Evolutionary conservation across 2,113 vertebrate species (phyloP).

Genomic region (Marmota flaviventris): DNA sequence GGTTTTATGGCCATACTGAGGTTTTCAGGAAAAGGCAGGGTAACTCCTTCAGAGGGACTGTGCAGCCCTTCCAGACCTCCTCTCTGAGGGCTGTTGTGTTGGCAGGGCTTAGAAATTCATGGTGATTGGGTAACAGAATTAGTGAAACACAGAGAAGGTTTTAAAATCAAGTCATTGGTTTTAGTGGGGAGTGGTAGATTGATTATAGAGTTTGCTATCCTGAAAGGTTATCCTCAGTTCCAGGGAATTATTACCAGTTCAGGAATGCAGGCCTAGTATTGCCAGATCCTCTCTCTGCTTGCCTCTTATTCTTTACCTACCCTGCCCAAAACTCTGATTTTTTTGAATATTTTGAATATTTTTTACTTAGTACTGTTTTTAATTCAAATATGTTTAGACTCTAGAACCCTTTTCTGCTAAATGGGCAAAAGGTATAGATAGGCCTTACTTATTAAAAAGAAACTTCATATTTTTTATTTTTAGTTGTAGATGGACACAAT

Average conservation of each 20-base stretch:
- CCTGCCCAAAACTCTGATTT: neutral
- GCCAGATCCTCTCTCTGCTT: neutral
- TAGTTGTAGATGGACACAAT: too few relatives aligned
- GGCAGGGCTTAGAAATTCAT: neutral
- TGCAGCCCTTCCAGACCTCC: neutral
- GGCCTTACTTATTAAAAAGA: neutral
- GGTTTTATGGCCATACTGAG: neutral
- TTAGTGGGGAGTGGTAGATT: neutral
- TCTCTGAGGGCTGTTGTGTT: neutral
- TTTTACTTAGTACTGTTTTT: slow-evolving; percentile 1
- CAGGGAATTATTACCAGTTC: neutral
- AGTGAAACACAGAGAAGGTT: neutral
- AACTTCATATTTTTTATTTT: neutral
- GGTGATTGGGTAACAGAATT: neutral
- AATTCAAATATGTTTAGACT: slow-evolving; percentile 32
- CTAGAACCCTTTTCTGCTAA: neutral
- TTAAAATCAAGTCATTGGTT: neutral
- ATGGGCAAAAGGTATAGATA: neutral
- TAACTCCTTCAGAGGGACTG: neutral
- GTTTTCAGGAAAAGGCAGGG: neutral
- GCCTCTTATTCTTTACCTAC: neutral
- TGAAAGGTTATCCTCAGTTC: neutral
- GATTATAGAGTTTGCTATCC: neutral
- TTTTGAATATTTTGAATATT: too few relatives aligned
- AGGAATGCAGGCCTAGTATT: neutral